Evolutionary conservation across 2,113 vertebrate species (phyloP), one percentile per base, ranked within the genome.

Genomic region (Strix aluco): DNA sequence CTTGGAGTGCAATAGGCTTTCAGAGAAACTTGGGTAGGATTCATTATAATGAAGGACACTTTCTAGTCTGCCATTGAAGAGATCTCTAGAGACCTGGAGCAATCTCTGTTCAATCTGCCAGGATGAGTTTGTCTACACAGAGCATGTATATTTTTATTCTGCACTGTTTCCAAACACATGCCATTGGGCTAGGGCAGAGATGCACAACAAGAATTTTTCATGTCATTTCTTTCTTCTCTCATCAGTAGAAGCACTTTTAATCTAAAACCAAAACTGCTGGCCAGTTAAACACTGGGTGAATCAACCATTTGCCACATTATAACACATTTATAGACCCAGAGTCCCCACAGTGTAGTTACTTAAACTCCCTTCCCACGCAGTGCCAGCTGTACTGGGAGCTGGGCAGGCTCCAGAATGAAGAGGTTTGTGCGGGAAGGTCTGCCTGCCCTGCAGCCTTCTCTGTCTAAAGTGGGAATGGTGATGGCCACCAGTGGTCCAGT

Each of bases 61-160:
- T 94, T 74, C 54, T 83, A 67, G 67, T 91, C 71, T 80, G 71
- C 74, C 55, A 16, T 55, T 85, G 92, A 89, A 90, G 57, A 93
- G 86, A 57, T 88, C 66, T 90, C 67, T 55, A 58, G 66, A 81
- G 92, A 82, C 92, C 91, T 58, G 87, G 42, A 86, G 91, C 89
- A 62, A 42, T 90, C 58, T 88, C 61, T 83, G 75, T 73, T 92
- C 83, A 87, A 10, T 90, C 91, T 97, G 96, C 79, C 95, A 94
- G 86, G 66, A 88, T 87, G 94, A 92, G 84, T 97, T 96, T 82
- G 85, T 94, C 89, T 96, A 51, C 54, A 49, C 38, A 92, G 62
- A 77, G 38, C 59, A 57, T 65, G 73, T 94, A 29, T 94, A 93
- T 96, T 85, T 95, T 95, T 94, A 49, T 91, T 96, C 92, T 94